Conservation (phyloP, 1,140 invertebrate genomes). For the Drosophila eugracilis region DNA sequence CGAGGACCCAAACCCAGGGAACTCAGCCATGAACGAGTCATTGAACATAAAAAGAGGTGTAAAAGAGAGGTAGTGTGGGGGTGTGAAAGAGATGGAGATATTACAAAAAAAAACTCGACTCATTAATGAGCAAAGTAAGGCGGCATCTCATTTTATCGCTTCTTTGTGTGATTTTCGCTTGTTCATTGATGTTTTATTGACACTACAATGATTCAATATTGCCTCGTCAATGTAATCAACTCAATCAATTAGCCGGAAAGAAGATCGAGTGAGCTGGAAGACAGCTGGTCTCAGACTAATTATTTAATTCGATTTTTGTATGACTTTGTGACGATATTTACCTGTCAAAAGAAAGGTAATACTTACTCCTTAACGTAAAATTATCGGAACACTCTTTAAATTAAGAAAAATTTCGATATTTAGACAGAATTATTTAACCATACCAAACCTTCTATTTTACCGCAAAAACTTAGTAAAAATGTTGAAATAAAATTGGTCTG, state of each 20-base stretch:
- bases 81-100: slow-evolving; percentile 8
- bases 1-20: slow-evolving; percentile 33
- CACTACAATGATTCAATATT: slow-evolving; percentile 41
- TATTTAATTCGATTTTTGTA: slow-evolving; percentile 75
- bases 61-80: not conserved
- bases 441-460: too few relatives aligned
- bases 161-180: slow-evolving; percentile 25
- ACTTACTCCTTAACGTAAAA: too few relatives aligned
- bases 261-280: not conserved
- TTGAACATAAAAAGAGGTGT: slow-evolving; percentile 20
- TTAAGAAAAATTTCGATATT: too few relatives aligned
- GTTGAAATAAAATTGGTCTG: slow-evolving; percentile 33
- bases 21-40: slow-evolving; percentile 58
- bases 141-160: slow-evolving; percentile 32
- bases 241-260: slow-evolving; percentile 69
- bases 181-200: slow-evolving; percentile 27
- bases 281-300: slow-evolving; percentile 48
- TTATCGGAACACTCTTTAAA: too few relatives aligned
- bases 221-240: slow-evolving; percentile 59
- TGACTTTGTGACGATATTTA: slow-evolving; percentile 43
- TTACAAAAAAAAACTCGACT: slow-evolving; percentile 21
- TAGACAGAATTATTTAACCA: too few relatives aligned
- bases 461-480: not conserved
- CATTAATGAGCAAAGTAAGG: slow-evolving; percentile 26
- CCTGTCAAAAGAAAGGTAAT: not conserved